phyloP scores from a whole-genome alignment of 2,113 vertebrate genomes.

The Oryzias javanicus region DNA sequence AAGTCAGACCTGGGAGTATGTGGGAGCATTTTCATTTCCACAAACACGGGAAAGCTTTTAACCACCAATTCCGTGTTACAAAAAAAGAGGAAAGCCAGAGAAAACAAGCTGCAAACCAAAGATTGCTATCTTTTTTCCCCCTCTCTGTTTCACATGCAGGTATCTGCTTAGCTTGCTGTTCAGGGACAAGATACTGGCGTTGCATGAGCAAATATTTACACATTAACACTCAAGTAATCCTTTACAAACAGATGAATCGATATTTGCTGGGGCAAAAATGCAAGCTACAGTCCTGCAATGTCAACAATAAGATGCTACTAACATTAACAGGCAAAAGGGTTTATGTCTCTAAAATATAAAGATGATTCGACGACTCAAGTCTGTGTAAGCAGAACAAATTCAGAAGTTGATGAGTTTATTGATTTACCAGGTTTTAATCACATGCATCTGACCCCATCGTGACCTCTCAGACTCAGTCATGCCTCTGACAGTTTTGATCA shows the following conservation, averaged over 20 bases:
- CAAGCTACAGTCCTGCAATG: slow-evolving; percentile 49
- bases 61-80: slow-evolving; percentile 9
- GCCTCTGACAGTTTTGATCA: slow-evolving; percentile 52
- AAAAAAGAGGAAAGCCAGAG: slow-evolving; percentile 11
- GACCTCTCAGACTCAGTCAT: slow-evolving; percentile 39
- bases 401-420: slow-evolving; percentile 58
- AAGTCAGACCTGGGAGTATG: slow-evolving; percentile 32
- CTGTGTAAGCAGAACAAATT: slow-evolving; percentile 35
- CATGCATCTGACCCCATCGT: slow-evolving; percentile 48
- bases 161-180: slow-evolving; percentile 41
- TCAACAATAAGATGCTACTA: slow-evolving; percentile 53
- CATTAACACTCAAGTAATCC: slow-evolving; percentile 60
- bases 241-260: slow-evolving; percentile 69
- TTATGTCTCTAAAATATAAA: slow-evolving; percentile 35
- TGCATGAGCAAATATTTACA: slow-evolving; percentile 66
- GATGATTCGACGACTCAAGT: slow-evolving; percentile 21
- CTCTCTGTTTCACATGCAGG: not conserved
- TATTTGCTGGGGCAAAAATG: slow-evolving; percentile 70
- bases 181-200: slow-evolving; percentile 45
- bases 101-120: slow-evolving; percentile 33
- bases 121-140: slow-evolving; percentile 9
- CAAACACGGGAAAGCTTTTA: slow-evolving; percentile 59
- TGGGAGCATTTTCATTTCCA: slow-evolving; percentile 20
- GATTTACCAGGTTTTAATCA: slow-evolving; percentile 63
- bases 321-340: slow-evolving; percentile 32